Evolutionary conservation across 1,140 invertebrate species (phyloP).

Genomic region (Lepidurus arcticus): DNA sequence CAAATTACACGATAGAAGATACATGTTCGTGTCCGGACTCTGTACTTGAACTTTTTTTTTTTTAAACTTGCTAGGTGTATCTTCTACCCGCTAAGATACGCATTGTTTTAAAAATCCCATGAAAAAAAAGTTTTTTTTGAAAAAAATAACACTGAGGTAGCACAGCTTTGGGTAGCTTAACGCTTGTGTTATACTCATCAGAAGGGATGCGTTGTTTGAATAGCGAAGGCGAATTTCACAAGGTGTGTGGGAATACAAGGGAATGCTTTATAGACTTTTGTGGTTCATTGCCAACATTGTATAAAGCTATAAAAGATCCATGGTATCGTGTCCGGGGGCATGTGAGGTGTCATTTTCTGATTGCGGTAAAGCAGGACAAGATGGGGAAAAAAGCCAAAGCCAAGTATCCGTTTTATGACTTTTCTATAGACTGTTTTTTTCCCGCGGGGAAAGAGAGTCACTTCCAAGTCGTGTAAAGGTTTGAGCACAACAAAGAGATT

Average conservation of each 20-base stretch:
- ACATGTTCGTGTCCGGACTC: too few species aligned
- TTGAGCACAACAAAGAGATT: neutral
- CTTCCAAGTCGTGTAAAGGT: neutral
- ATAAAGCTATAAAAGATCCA: neutral
- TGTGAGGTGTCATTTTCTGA: too few species aligned
- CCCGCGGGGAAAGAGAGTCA: neutral
- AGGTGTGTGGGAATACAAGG: neutral
- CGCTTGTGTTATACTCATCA: too few species aligned
- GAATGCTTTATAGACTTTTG: slow-evolving; percentile 1
- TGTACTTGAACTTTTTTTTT: too few species aligned
- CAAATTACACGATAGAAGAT: too few species aligned
- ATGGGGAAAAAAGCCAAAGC: neutral
- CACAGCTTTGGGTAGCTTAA: too few species aligned
- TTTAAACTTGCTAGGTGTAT: too few species aligned
- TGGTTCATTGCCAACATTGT: neutral
- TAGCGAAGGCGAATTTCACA: neutral
- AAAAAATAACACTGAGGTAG: too few species aligned
- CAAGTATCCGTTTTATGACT: neutral
- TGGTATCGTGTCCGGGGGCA: too few species aligned
- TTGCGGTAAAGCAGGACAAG: neutral
- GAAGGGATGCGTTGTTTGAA: neutral
- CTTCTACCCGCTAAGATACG: too few species aligned
- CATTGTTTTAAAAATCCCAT: too few species aligned
- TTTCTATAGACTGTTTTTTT: neutral
- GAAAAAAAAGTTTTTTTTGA: too few species aligned